phyloP scores from a whole-genome alignment of 2,113 vertebrate genomes.

The Rostratula benghalensis region DNA sequence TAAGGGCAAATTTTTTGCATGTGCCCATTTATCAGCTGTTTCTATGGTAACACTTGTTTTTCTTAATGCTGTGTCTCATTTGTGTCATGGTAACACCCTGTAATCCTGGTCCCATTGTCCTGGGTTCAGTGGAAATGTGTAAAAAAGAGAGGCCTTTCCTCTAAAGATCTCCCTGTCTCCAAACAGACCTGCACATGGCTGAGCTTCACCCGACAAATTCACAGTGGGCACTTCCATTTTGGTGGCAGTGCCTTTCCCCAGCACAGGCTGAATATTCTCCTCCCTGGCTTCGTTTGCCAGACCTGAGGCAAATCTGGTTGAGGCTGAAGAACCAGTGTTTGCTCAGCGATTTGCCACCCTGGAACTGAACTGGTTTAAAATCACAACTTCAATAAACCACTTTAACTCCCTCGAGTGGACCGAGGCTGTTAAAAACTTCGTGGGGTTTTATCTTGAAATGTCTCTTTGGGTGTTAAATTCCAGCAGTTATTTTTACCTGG shows the following conservation, averaged over 20 bases:
- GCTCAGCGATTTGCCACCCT: not conserved
- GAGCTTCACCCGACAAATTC: not conserved
- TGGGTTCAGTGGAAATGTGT: not conserved
- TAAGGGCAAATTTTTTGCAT: not conserved
- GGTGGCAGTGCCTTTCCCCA: not conserved
- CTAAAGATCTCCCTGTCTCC: not conserved
- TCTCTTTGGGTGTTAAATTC: not conserved
- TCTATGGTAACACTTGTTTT: slow-evolving; percentile 32
- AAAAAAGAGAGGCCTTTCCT: not conserved
- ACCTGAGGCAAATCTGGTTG: not conserved
- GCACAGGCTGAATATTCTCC: not conserved
- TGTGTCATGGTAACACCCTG: slow-evolving; percentile 18
- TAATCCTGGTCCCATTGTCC: slow-evolving; percentile 24
- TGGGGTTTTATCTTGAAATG: not conserved
- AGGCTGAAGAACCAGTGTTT: not conserved
- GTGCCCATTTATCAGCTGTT: slow-evolving; percentile 53
- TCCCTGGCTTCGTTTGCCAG: not conserved
- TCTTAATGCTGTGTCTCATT: not conserved
- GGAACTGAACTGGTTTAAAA: not conserved
- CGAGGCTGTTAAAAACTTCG: rapidly evolving
- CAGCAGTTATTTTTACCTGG: not conserved
- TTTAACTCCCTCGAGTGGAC: not conserved
- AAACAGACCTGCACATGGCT: not conserved
- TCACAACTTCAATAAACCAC: not conserved
- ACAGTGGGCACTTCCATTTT: rapidly evolving